Evolutionary conservation across 2,797 vertebrate genomes (phyloP), one percentile per base, ranked within the genome.

Genomic region (Aphelocoma californica): DNA sequence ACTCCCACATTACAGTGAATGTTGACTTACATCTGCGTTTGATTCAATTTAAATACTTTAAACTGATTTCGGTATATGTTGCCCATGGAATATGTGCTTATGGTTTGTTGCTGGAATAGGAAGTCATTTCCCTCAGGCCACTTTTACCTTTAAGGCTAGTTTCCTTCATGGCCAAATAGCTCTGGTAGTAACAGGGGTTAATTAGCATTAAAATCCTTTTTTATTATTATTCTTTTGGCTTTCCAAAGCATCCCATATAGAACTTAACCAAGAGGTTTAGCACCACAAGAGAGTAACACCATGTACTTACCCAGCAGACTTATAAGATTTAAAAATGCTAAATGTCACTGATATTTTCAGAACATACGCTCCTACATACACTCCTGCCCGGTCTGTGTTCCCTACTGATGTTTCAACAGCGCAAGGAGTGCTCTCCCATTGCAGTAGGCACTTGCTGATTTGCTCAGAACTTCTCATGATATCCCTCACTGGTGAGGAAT

Each of bases 401-500:
- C n/a, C 21, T 14, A 40, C 5, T 9, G 44, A 29, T 45, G 12
- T 54, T 51, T 78, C 32, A 51, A 18, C 7, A 64, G 19, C 26
- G 34, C 7, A 28, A 57, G 26, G 32, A 69, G 29, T 12, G 9
- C 7, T 78, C 4, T 88, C 5, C n/a, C 18, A 34, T 2, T 70
- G 51, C 23, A 83, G 29, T 3, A 45, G 42, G 13, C 5, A 6
- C 7, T 79, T 60, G 21, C 38, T 70, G 44, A 20, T 83, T 66
- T 73, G 8, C 24, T 48, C 3, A 0, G 32, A 32, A 9, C 14
- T 36, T 81, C 21, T 66, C 36, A 26, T 1, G 4, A 20, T n/a
- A 11, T 12, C 18, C 4, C 6, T 67, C 44, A 62, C 3, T 0
- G 0, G 6, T 45, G 29, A 65, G 34, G 15, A 24, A 18, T 8